Evolutionary conservation across 2,888 invertebrate genomes (phyloP).

Genomic region (Epistrophe grossulariae): DNA sequence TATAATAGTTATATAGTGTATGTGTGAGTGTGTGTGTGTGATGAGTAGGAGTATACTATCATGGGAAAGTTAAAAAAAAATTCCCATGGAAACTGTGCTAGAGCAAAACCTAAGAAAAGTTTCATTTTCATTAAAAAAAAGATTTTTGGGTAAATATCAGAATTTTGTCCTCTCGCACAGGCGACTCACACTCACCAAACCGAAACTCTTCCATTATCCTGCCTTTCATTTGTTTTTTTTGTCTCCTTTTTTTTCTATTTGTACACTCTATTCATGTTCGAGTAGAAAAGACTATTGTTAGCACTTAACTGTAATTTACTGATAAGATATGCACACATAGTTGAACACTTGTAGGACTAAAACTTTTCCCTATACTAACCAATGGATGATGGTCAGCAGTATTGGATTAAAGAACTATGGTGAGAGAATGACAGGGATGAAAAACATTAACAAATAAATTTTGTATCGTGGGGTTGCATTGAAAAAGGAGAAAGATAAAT

Average conservation of each 20-base stretch:
- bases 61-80: slow-evolving; percentile 12
- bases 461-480: no score
- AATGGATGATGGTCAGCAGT: slow-evolving; percentile 12
- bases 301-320: slow-evolving; percentile 75
- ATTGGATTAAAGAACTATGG: background rate
- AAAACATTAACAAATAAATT: background rate
- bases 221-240: background rate
- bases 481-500: no score
- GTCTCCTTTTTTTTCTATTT: slow-evolving; percentile 28
- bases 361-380: slow-evolving; percentile 34
- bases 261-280: slow-evolving; percentile 48
- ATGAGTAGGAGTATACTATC: slow-evolving; percentile 5
- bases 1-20: slow-evolving; percentile 2
- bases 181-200: background rate
- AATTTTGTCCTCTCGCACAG: slow-evolving; percentile 29
- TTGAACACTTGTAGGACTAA: slow-evolving; percentile 68
- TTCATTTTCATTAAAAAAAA: slow-evolving; percentile 72
- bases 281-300: slow-evolving; percentile 72
- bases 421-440: slow-evolving; percentile 21
- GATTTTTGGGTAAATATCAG: slow-evolving; percentile 57
- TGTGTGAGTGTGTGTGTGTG: background rate
- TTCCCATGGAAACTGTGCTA: background rate
- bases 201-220: slow-evolving; percentile 7
- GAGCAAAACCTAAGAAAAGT: slow-evolving; percentile 23
- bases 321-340: slow-evolving; percentile 75